Percentiles rank a stretch among this genome's conserved stretches.
Evolutionary conservation across 1,140 invertebrate species (phyloP).

Genomic region (Trialeurodes vaporariorum): DNA sequence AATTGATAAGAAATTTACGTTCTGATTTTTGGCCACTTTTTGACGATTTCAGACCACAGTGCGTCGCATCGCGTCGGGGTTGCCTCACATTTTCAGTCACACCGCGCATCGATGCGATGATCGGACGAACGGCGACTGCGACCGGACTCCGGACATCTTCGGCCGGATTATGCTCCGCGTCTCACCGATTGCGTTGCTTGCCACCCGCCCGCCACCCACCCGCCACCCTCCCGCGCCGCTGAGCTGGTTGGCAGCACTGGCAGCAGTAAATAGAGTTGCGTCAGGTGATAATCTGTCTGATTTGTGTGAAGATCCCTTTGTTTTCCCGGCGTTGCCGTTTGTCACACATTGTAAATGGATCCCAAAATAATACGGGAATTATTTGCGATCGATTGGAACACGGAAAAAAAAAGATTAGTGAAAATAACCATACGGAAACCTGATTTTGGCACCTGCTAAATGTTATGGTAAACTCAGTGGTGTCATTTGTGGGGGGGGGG

Average conservation of each 20-base stretch:
- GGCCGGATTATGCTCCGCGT: too few relatives aligned
- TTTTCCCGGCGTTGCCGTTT: not conserved
- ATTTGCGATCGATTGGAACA: too few relatives aligned
- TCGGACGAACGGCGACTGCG: not conserved
- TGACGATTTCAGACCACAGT: not conserved
- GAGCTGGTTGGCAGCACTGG: not conserved
- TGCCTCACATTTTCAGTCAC: not conserved
- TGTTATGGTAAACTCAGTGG: too few relatives aligned
- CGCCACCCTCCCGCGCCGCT: too few relatives aligned
- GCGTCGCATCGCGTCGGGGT: not conserved
- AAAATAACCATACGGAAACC: too few relatives aligned
- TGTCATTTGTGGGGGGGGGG: too few relatives aligned
- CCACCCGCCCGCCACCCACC: not conserved
- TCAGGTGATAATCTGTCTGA: not conserved
- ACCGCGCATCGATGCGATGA: not conserved
- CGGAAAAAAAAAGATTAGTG: too few relatives aligned
- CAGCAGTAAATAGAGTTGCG: not conserved
- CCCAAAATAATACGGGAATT: too few relatives aligned
- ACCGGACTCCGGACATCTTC: not conserved
- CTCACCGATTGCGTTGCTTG: not conserved
- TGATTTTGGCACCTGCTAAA: too few relatives aligned
- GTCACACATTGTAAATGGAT: too few relatives aligned
- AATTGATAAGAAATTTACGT: too few relatives aligned
- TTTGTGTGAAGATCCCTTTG: not conserved
- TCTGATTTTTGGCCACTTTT: too few relatives aligned